These are phyloP conservation scores for Lutra lutra DNA, from an alignment of 2,797 vertebrate genomes.

Conservation along the genomic window DNA sequence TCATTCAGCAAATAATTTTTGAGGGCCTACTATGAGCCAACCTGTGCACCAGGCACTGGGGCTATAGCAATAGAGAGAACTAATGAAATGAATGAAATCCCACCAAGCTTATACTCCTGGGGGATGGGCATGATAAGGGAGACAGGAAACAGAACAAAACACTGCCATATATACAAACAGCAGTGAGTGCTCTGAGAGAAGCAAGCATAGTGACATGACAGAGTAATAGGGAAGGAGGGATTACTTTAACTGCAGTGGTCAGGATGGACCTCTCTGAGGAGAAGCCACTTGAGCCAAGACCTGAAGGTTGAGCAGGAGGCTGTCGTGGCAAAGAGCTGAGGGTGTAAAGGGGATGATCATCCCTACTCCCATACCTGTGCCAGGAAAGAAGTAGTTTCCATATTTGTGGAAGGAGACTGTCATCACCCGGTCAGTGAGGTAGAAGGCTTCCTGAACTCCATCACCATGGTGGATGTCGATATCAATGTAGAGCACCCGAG, in stretches of 20 bases:
- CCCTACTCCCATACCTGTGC: constrained; percentile 90
- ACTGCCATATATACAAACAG: constrained; percentile 3
- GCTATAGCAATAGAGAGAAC: background rate
- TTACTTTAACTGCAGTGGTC: background rate
- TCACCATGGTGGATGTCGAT: constrained; percentile 99
- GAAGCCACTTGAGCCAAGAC: background rate
- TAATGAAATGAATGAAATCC: constrained; percentile 16
- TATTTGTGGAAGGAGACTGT: constrained; percentile 99
- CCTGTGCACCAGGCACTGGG: background rate
- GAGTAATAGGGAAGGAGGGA: background rate
- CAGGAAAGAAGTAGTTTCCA: constrained; percentile 98
- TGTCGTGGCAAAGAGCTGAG: background rate
- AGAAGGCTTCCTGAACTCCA: constrained; percentile 98
- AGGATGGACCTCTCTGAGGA: background rate
- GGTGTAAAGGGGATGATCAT: background rate
- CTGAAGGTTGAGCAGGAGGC: background rate
- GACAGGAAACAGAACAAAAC: background rate
- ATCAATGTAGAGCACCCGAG: constrained; percentile 98
- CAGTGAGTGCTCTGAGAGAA: background rate
- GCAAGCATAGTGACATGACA: background rate
- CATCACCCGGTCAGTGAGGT: constrained; percentile 98
- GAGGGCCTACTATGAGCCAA: background rate
- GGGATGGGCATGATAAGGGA: background rate
- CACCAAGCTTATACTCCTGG: background rate
- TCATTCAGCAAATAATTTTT: constrained; percentile 14